phyloP scores from a whole-genome alignment of 2,113 vertebrate species.

The Lanius ludovicianus region DNA sequence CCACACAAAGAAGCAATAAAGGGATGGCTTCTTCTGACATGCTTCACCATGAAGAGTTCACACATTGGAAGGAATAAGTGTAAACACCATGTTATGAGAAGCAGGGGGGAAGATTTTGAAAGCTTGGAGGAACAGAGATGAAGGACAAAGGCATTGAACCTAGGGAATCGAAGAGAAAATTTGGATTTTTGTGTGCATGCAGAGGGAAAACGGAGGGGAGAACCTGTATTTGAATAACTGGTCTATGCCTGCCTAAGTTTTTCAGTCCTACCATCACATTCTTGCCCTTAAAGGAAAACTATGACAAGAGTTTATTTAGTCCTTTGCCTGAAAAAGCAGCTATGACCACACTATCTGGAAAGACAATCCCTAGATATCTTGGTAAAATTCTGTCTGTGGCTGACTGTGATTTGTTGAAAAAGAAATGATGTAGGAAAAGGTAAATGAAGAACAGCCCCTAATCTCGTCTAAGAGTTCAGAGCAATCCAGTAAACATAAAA shows the following conservation, averaged over 20 bases:
- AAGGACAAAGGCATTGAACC: neutral
- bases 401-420: neutral
- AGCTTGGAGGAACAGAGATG: neutral
- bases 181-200: neutral
- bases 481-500: neutral
- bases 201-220: neutral
- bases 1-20: constrained; percentile 61
- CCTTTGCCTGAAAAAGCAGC: neutral
- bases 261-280: neutral
- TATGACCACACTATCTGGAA: neutral
- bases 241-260: neutral
- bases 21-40: neutral
- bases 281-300: neutral
- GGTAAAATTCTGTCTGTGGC: neutral
- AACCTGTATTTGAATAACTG: neutral
- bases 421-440: neutral
- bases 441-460: neutral
- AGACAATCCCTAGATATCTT: neutral
- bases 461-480: neutral
- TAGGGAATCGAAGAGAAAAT: neutral
- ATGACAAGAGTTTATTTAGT: neutral
- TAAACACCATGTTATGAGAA: neutral
- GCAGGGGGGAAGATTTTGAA: neutral
- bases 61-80: neutral
- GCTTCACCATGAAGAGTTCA: constrained; percentile 1